Base-by-base conservation (phyloP, 2,113 vertebrate genomes). In the Willisornis vidua region DNA sequence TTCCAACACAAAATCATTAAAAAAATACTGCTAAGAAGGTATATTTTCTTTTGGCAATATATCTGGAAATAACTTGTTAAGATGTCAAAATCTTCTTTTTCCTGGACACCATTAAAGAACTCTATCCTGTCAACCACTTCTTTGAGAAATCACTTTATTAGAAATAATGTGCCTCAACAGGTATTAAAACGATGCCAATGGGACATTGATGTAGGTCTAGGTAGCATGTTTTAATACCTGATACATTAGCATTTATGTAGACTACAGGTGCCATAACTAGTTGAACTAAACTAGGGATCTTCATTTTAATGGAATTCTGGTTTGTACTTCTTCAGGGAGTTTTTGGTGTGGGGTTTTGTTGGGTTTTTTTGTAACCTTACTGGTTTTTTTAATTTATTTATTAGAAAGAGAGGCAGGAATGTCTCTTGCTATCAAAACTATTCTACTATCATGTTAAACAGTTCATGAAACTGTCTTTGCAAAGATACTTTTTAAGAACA, bases 201-300 rank as follows among this genome's bases (percentile, higher is more conserved):
- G 24, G 75, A 87, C 31, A 93, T 80, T 59, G 85, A 37, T 3
- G 2, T 31, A 66, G 24, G 51, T 43, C 29, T 88, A 58, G 76
- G 89, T 70, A 59, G 65, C 25, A 87, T 79, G 70, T 85, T 96
- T 95, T 90, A 71, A 91, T 96, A 95, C 14, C 31, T 94, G 79
- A 93, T 59, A 94, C 67, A 59, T 93, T 96, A 91, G 84, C 94
- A 97, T 95, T 96, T 97, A 86, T 70, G 37, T 65, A 92, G 68
- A 29, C 18, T 54, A 62, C 29, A 95, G 95, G 39, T 79, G 49
- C 14, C 75, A 90, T 85, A 92, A 90, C 93, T 93, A 96, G 84
- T 55, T 91, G 68, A 51, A 85, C 46, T 84, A 95, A 97, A 94
- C 10, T 54, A 89, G 51, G 71, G 23, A 43, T 61, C 49, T 89